Conservation (phyloP, 2,797 vertebrate species). For the Heliangelus exortis region DNA sequence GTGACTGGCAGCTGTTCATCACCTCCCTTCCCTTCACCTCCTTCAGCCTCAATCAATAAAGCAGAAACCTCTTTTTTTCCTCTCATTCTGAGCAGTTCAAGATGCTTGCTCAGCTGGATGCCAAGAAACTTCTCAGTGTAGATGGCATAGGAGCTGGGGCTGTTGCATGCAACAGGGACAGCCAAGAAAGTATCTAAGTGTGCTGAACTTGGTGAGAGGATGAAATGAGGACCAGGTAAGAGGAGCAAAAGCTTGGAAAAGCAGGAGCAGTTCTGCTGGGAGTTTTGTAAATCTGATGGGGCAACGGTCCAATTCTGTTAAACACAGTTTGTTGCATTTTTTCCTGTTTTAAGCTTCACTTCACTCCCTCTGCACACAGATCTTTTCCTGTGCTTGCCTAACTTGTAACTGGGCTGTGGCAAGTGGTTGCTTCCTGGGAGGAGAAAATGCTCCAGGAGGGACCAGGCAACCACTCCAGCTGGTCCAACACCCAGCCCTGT, state of each 20-base stretch:
- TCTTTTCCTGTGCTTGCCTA: neutral
- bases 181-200: neutral
- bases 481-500: neutral
- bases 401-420: accelerated
- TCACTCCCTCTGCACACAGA: neutral
- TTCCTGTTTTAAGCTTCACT: neutral
- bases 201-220: neutral
- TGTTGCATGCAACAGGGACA: neutral
- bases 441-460: accelerated
- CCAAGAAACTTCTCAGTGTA: accelerated
- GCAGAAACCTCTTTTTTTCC: neutral
- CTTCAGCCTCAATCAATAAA: neutral
- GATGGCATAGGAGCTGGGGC: neutral
- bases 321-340: neutral
- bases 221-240: neutral
- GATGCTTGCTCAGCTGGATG: neutral
- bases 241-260: neutral
- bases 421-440: neutral
- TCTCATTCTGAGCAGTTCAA: neutral
- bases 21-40: neutral
- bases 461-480: accelerated
- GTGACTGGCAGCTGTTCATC: neutral
- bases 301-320: neutral
- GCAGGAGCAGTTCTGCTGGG: neutral
- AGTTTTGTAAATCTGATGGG: neutral